Evolutionary conservation across 2,797 vertebrate species (phyloP), one percentile per base, ranked within the genome.

Genomic region (Crax fasciolata): DNA sequence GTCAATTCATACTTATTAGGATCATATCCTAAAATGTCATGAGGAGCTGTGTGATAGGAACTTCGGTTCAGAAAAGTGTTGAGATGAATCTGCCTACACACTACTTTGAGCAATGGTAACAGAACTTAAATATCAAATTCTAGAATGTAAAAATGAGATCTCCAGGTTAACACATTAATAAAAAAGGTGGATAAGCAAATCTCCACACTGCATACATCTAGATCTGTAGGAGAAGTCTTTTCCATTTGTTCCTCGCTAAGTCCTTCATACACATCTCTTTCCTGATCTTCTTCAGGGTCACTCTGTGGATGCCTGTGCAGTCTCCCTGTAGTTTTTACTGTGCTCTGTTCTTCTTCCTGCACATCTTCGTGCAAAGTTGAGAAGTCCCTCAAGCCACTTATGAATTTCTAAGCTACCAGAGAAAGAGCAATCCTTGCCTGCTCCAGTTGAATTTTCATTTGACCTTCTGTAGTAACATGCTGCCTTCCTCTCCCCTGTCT

Each of bases 251-350:
- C 28, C 10, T 48, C 2, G 1, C 11, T 52, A 54, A 65, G 49
- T 49, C 6, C 1, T 70, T 32, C 16, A 10, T 13, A 9, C 21
- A 35, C 0, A 2, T 44, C 28, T 65, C 7, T 58, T 6, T 30
- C 44, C n/a, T 30, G 6, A 12, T 44, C 58, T 65, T 78, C 52
- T 77, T 57, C 23, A 61, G 15, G 44, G 9, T 52, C n/a, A 41
- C 11, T 2, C 30, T 48, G 27, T 44, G 27, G 61, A 32, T 59
- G 41, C 23, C 44, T 30, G 2, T 21, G 10, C 28, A 35, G 12
- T 35, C 28, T 51, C n/a, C 77, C 10, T 61, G 5, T n/a, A 6
- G 32, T 87, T 51, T 90, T 93, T 19, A 27, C 13, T 41, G 11
- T 28, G 11, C 13, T 67, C 4, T 87, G 87, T 76, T 30, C 9